Evolutionary conservation across 2,113 vertebrate species (phyloP).

Genomic region (Azemiops feae): DNA sequence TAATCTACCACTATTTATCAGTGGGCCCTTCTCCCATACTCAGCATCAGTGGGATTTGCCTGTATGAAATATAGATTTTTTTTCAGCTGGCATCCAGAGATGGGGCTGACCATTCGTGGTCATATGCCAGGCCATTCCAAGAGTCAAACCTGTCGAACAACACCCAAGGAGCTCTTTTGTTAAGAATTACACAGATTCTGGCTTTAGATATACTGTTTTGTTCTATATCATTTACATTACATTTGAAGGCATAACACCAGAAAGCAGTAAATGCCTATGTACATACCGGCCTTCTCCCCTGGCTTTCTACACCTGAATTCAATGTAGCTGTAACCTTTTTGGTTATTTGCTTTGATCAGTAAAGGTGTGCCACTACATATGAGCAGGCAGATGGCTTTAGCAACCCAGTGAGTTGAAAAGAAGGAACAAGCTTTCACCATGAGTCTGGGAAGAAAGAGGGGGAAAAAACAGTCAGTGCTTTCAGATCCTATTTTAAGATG

Average conservation of each 20-base stretch:
- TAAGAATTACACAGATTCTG: background rate
- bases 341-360: slow-evolving; percentile 61
- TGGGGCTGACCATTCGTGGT: background rate
- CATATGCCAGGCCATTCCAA: background rate
- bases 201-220: background rate
- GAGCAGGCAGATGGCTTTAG: slow-evolving; percentile 64
- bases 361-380: slow-evolving; percentile 58
- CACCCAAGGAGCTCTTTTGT: background rate
- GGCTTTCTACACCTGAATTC: slow-evolving; percentile 68
- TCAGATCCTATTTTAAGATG: background rate
- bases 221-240: background rate
- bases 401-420: slow-evolving; percentile 64
- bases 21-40: background rate
- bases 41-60: background rate
- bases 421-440: slow-evolving; percentile 71
- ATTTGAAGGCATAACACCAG: background rate
- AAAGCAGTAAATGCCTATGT: background rate
- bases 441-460: slow-evolving; percentile 53
- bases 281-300: slow-evolving; percentile 24
- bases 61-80: background rate
- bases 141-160: background rate
- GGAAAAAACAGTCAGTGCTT: background rate
- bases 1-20: background rate
- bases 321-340: slow-evolving; percentile 65
- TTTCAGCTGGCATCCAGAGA: background rate